These are phyloP conservation scores for Ciconia nigra DNA, from an alignment of 2,797 vertebrate genomes.

Conservation along the genomic window DNA sequence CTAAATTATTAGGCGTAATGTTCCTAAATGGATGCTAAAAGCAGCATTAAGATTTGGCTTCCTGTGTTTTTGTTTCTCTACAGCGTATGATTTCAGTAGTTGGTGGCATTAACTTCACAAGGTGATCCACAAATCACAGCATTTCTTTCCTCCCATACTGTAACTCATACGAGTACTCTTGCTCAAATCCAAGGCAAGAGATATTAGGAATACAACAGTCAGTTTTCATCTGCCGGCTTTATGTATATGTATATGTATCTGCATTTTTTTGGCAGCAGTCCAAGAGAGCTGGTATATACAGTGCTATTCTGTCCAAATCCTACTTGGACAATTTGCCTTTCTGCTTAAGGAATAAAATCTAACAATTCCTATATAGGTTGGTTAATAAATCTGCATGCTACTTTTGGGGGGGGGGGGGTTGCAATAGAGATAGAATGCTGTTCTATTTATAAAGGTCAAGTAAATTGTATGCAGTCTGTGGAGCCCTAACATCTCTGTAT, in stretches of 20 bases:
- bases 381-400: background rate
- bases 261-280: background rate
- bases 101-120: background rate
- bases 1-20: background rate
- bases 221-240: background rate
- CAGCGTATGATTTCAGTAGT: rapidly evolving
- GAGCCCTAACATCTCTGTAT: background rate
- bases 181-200: background rate
- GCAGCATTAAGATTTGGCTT: background rate
- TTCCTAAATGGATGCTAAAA: background rate
- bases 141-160: background rate
- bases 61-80: rapidly evolving
- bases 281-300: background rate
- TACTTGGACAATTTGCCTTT: background rate
- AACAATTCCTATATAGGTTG: background rate
- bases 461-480: background rate
- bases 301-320: background rate
- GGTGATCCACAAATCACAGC: background rate
- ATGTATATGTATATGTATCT: background rate
- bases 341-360: background rate
- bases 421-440: background rate
- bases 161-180: background rate
- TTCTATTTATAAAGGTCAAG: conserved; percentile 35
- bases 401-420: background rate
- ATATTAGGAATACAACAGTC: background rate